Conservation (phyloP, 2,888 invertebrate genomes). For the Conchocele bisecta region DNA sequence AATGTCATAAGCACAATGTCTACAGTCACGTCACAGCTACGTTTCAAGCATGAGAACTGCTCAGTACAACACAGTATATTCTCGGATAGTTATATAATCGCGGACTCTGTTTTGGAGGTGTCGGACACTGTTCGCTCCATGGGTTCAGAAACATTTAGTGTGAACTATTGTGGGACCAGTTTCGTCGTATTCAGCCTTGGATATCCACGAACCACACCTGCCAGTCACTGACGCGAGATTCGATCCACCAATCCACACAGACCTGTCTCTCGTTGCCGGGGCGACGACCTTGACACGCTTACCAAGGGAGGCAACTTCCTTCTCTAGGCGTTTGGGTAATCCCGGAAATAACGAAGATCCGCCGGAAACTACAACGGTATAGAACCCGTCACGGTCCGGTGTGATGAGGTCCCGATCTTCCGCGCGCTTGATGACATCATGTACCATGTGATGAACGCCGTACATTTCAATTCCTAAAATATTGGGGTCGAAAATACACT, state of each 20-base stretch:
- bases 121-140: too few species aligned
- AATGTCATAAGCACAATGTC: too few species aligned
- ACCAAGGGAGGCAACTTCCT: background rate
- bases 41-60: too few species aligned
- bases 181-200: conserved; percentile 3
- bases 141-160: background rate
- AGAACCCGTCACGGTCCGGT: too few species aligned
- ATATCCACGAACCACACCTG: background rate
- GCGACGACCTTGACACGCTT: background rate
- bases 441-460: background rate
- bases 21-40: too few species aligned
- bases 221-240: background rate
- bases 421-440: background rate
- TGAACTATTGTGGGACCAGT: background rate
- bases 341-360: background rate
- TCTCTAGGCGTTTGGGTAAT: background rate
- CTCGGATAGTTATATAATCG: too few species aligned
- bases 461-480: background rate
- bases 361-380: background rate
- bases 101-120: too few species aligned
- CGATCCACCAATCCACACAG: background rate
- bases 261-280: background rate
- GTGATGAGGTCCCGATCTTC: background rate
- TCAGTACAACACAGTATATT: too few species aligned
- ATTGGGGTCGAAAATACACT: conserved; percentile 4